Conservation (phyloP, 2,113 vertebrate species). For the Apteryx owenii region DNA sequence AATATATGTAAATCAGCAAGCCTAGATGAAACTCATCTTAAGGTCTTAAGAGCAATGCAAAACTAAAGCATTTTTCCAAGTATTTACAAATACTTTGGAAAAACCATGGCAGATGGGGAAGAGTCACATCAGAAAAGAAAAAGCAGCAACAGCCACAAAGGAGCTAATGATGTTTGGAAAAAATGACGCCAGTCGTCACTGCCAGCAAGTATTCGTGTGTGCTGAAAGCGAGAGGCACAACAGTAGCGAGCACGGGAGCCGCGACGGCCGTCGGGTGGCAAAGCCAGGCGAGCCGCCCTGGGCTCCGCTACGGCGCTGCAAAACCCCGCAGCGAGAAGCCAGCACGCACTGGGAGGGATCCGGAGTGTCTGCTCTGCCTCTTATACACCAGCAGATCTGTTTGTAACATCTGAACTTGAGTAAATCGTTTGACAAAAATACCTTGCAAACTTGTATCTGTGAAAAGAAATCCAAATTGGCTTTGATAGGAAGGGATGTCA, state of each 20-base stretch:
- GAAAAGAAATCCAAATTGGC: constrained; percentile 70
- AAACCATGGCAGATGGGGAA: neutral
- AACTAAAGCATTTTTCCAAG: constrained; percentile 11
- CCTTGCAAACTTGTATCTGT: constrained; percentile 60
- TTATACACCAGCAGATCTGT: neutral
- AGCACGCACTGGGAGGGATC: constrained; percentile 26
- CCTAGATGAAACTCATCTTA: constrained; percentile 55
- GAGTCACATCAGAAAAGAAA: neutral
- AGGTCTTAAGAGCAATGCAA: constrained; percentile 1
- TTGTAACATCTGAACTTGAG: constrained; percentile 43
- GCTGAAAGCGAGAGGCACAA: constrained; percentile 51
- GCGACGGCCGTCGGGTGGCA: constrained; percentile 48
- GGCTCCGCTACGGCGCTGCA: constrained; percentile 63
- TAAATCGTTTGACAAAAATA: constrained; percentile 43
- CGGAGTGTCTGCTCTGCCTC: constrained; percentile 5
- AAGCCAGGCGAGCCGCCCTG: constrained; percentile 67
- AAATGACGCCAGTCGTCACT: constrained; percentile 50
- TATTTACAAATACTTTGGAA: constrained; percentile 6
- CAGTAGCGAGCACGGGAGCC: constrained; percentile 41
- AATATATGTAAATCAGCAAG: constrained; percentile 47
- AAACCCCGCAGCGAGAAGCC: constrained; percentile 57
- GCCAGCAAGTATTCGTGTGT: constrained; percentile 56
- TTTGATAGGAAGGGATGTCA: constrained; percentile 58
- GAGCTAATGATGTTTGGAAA: constrained; percentile 17
- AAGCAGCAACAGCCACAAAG: neutral